Evolutionary conservation across 2,797 vertebrate species (phyloP), one percentile per base, ranked within the genome.

Genomic region (Microctenopoma lineatum): DNA sequence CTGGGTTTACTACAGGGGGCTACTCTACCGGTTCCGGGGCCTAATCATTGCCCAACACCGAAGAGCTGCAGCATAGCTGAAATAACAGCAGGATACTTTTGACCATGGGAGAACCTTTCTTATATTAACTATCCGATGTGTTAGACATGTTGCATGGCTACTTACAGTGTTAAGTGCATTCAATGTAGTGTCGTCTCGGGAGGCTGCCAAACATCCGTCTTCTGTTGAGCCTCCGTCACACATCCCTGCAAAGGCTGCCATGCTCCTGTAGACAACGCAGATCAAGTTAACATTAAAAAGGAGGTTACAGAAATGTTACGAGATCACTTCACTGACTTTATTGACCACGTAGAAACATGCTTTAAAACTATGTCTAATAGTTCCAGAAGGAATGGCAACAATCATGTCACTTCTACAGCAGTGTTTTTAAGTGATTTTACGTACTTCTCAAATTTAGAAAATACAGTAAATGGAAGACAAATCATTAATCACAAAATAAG

Each of bases 221-320:
- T 99, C 98, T 1, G 98, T 99, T 60, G 98, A 99, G 64, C 98
- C 98, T 75, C 98, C 98, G 2, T 99, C 98, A 81, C 98, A 99
- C 98, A 99, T 99, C 66, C 98, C 98, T 45, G 98, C 98, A 84
- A 99, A 99, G 11, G 98, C 98, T 51, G 98, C 98, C 98, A 99
- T 99, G 92, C 98, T 99, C 96, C 98, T 99, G 93, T 47, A 59
- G 68, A 87, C 36, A 73, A 66, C 13, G 76, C 3, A 67, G 13
- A 60, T 16, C 21, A 51, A 25, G 21, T 48, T 6, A 61, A 39
- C 25, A 7, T 59, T 42, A 46, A 39, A 50, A 26, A 2, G 7
- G 10, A 0, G 2, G 1, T 5, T 15, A 64, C 38, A 53, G 25
- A 57, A 4, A 14, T 34, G 39, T 39, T 34, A 44, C 0, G 8